These are phyloP conservation scores for Drosophila siamana DNA, from an alignment of 2,888 invertebrate genomes.

Conservation along the genomic window DNA sequence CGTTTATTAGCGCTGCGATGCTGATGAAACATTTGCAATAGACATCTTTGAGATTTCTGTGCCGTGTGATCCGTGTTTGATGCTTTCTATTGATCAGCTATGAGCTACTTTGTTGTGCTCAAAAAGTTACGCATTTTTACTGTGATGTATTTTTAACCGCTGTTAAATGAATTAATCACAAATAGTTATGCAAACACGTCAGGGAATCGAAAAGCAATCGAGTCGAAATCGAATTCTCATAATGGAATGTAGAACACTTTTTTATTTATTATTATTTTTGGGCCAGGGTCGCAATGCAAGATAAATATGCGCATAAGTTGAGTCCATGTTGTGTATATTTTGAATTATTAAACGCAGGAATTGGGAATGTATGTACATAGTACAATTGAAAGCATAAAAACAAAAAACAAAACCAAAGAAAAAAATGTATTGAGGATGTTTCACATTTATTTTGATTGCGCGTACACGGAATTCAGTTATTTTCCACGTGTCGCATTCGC, in stretches of 20 bases:
- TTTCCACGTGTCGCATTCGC: not conserved
- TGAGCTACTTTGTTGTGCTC: too few relatives aligned
- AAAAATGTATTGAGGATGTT: not conserved
- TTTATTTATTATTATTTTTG: not conserved
- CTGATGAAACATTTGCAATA: constrained; percentile 37
- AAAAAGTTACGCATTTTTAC: not conserved
- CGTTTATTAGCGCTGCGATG: constrained; percentile 64
- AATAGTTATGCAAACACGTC: not conserved
- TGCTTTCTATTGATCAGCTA: too few relatives aligned
- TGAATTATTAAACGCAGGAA: not conserved
- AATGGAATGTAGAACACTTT: constrained; percentile 2
- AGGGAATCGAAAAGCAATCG: not conserved
- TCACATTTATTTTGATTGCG: constrained; percentile 24
- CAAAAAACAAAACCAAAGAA: not conserved
- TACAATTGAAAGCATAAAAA: not conserved
- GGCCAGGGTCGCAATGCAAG: not conserved
- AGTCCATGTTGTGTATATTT: not conserved
- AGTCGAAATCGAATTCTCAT: constrained; percentile 1
- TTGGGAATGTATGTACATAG: not conserved
- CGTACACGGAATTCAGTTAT: not conserved
- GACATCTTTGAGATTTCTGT: constrained; percentile 27
- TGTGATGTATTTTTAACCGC: not conserved
- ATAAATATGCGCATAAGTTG: constrained; percentile 1
- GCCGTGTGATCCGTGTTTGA: not conserved
- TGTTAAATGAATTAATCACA: not conserved